Conservation (phyloP, 2,113 vertebrate species). For the Prionailurus viverrinus region DNA sequence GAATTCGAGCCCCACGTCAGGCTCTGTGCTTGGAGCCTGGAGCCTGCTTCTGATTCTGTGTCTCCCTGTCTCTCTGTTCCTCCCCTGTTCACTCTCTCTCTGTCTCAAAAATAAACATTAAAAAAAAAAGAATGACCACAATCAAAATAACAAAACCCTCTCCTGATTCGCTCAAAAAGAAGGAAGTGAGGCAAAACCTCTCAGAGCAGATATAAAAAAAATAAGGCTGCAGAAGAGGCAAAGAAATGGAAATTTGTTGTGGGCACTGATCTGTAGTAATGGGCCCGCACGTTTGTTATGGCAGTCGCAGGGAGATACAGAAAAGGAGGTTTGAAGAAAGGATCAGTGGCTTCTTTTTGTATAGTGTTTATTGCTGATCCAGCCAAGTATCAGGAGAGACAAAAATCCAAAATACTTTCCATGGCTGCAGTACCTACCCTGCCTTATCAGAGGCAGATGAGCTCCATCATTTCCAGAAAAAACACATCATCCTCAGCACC, state of each 20-base stretch:
- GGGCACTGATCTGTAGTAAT: fast-evolving
- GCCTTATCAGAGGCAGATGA: not conserved
- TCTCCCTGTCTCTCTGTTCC: no score
- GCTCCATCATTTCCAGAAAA: not conserved
- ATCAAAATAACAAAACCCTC: not conserved
- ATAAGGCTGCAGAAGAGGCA: not conserved
- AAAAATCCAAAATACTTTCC: not conserved
- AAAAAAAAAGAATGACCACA: not conserved
- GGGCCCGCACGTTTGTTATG: not conserved
- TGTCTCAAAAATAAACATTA: no score
- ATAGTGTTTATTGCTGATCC: not conserved
- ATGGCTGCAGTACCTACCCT: no score
- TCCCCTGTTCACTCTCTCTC: no score
- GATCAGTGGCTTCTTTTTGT: not conserved
- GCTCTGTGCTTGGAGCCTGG: no score
- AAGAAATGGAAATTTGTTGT: not conserved
- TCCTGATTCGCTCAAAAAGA: conserved; percentile 29
- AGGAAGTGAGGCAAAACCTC: not conserved
- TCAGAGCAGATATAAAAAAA: not conserved
- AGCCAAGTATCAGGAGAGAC: not conserved
- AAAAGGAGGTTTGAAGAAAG: not conserved
- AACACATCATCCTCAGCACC: not conserved
- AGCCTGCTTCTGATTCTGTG: no score
- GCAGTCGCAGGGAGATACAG: fast-evolving
- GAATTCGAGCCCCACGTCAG: no score